Evolutionary conservation across 2,113 vertebrate genomes (phyloP), one percentile per base, ranked within the genome.

Genomic region (Synodontis membranacea): DNA sequence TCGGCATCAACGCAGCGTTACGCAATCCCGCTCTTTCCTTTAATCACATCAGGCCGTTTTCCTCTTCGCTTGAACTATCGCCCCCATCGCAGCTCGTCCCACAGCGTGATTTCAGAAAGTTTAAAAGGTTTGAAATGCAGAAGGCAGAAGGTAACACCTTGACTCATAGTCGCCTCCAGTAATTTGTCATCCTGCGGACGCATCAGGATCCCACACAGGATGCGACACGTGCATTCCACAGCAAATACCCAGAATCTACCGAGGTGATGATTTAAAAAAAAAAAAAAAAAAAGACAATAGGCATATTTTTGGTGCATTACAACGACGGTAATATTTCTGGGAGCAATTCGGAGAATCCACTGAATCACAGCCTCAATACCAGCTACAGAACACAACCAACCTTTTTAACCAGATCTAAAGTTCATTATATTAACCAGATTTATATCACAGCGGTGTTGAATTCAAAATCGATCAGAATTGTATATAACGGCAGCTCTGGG

Each of bases 1-100:
- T 85, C 46, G 15, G 12, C 80, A 66, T 68, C 70, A 66, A 58
- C 56, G 23, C 82, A 52, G 15, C n/a, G 62, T 72, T 39, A 1
- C 37, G 66, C 75, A 80, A 72, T 56, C 78, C 79, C 64, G 60
- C 83, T 83, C 82, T 88, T 46, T 52, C 88, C 85, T 91, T 83
- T 84, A 42, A 87, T 93, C 89, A 90, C 89, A 89, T 4, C 86
- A 3, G 88, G 64, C 44, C 34, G 84, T 89, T 93, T 95, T 92
- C 92, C 90, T 91, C 94, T 93, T 93, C 12, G 39, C 88, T 90
- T 94, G 91, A 93, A 92, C 92, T 91, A 74, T 88, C 91, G 88
- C 86, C 88, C 90, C 14, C 14, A n/a, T 60, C 88, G 56, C 5
- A 66, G 86, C 5, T n/a, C 87, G 86, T 87, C 34, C 5, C 8